A percentile compares a stretch with the other conserved stretches of the same genome.
phyloP scores from a whole-genome alignment of 2,888 invertebrate genomes.

The Spilosoma lubricipeda region DNA sequence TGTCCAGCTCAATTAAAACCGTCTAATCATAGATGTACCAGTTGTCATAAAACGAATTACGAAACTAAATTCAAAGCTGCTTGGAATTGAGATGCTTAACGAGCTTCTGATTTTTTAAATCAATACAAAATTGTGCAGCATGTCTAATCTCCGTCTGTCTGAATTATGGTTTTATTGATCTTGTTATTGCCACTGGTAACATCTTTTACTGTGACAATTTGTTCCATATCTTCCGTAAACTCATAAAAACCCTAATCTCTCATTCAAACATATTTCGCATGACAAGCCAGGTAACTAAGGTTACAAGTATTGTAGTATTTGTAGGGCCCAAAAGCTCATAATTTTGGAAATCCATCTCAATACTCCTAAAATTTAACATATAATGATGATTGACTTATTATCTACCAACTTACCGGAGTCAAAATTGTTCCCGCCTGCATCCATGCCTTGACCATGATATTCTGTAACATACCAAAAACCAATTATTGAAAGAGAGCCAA shows the following conservation, averaged over 20 bases:
- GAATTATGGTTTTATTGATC: no score
- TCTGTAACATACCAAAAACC: slow-evolving; percentile 83
- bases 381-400: neutral
- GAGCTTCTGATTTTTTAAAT: neutral
- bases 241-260: neutral
- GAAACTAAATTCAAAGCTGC: neutral
- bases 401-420: slow-evolving; percentile 88
- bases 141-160: no score
- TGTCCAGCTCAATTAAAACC: no score
- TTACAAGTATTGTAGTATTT: no score
- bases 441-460: slow-evolving; percentile 93
- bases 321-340: neutral
- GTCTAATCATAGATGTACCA: neutral
- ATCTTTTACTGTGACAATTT: neutral
- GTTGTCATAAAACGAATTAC: neutral
- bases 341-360: neutral
- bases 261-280: neutral
- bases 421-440: slow-evolving; percentile 92
- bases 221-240: neutral
- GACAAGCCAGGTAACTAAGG: neutral
- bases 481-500: slow-evolving; percentile 11
- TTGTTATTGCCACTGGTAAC: neutral
- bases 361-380: neutral
- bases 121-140: neutral
- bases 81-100: neutral